Evolutionary conservation across 92 coral and sea anemone genomes (phyloP).

Genomic region (Meandrina meandrites): DNA sequence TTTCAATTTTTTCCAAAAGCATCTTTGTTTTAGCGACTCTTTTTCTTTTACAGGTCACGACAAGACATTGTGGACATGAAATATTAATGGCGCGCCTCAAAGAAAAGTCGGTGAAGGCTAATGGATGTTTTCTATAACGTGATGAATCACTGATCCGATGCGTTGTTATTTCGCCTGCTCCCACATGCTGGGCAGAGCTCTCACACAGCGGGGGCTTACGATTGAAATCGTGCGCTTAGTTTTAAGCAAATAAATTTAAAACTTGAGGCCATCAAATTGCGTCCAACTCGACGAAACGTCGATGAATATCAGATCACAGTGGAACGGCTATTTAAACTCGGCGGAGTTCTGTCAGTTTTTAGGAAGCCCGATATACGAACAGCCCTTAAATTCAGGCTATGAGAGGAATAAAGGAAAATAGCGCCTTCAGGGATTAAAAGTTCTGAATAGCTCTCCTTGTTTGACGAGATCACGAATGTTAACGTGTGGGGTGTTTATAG

Average conservation of each 20-base stretch:
- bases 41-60: background rate
- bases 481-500: slow-evolving; percentile 11
- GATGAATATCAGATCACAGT: background rate
- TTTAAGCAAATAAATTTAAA: slow-evolving; percentile 2
- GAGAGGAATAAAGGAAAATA: background rate
- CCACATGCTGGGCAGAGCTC: background rate
- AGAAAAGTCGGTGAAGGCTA: background rate
- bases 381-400: background rate
- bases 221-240: background rate
- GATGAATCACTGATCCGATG: background rate
- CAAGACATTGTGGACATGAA: background rate
- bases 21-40: background rate
- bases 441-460: background rate
- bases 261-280: background rate
- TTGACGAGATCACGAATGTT: background rate
- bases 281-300: background rate
- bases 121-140: background rate
- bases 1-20: background rate
- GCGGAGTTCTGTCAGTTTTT: no score
- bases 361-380: background rate
- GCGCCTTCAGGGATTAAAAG: background rate
- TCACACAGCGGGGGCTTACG: slow-evolving; percentile 6
- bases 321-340: background rate
- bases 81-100: background rate
- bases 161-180: background rate